Conservation (phyloP, 2,888 invertebrate species). For the Phortica okadai region DNA sequence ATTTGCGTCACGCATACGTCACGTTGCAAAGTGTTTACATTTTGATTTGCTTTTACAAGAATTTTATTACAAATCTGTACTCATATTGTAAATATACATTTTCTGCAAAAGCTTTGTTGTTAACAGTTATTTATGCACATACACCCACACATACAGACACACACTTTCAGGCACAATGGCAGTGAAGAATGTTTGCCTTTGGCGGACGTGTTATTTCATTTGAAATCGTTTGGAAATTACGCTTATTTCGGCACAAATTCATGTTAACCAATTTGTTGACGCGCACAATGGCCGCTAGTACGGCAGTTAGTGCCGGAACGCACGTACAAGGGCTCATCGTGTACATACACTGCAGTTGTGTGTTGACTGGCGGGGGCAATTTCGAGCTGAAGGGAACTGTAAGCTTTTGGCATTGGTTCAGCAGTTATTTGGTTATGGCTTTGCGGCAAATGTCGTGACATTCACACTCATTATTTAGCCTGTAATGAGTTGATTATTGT, state of each 20-base stretch:
- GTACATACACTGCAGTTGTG: background rate
- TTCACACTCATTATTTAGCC: too few relatives aligned
- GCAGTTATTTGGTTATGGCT: too few relatives aligned
- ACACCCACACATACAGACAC: too few relatives aligned
- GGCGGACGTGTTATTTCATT: conserved; percentile 13
- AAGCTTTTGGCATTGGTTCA: background rate
- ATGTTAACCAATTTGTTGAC: background rate
- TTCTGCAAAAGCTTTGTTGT: too few relatives aligned
- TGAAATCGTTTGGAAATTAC: background rate
- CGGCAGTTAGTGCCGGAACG: conserved; percentile 4
- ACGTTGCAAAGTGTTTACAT: background rate
- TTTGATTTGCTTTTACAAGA: background rate
- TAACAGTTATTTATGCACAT: too few relatives aligned
- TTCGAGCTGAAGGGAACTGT: background rate
- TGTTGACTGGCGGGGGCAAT: background rate
- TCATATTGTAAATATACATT: background rate
- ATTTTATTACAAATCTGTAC: background rate
- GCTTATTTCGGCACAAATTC: conserved; percentile 8
- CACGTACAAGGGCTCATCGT: conserved; percentile 20
- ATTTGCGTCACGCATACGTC: conserved; percentile 1
- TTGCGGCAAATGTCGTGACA: too few relatives aligned
- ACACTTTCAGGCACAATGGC: background rate
- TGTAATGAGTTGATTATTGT: too few relatives aligned
- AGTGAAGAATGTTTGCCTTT: background rate
- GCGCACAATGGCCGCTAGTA: background rate